Base-by-base conservation (phyloP, 2,888 invertebrate species). In the Tuta absoluta region DNA sequence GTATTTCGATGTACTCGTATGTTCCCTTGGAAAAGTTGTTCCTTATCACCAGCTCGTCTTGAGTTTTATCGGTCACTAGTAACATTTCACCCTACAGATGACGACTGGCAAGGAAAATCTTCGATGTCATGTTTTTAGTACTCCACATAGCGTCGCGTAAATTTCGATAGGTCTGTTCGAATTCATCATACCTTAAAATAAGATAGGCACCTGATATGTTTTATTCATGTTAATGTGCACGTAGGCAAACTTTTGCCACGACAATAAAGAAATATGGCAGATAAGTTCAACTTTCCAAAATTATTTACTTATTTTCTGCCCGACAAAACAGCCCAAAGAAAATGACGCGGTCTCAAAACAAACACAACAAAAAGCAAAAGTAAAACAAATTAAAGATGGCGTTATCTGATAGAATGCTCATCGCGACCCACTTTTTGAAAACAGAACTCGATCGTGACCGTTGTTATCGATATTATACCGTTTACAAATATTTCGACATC, bases 401-500 rank as follows among this genome's bases (percentile, higher is more conserved):
- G 56, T 56, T 56, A 51, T 62, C 62, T 59, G 66, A 53, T 64
- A 65, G 60, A 73, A 71, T 72, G 53, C 63, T 56, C 66, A 49
- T 62, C 62, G 37, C 23, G 37, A 51, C 62, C 65, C 38, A 71
- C 65, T 69, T 84, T 17, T 84, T 17, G 19, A 33, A 62, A 51
- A 19, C 21, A 14, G 59, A 37, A 38, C 41, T 28, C 33, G 45
- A 81, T 84, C 86, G 79, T 80, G 83, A 84, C 82, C 75, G 69
- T 64, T 75, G 75, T 70, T 81, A 82, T 81, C 82, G 77, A 77
- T 75, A 74, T 69, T 82, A 84, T 86, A 85, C 82, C 84, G 82
- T 87, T 87, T 88, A 89, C 86, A 89, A 89, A 90, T 85, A 89
- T 90, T 90, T 89, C 89, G 87, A 91, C 89, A 87, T 84, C 71